Percentiles rank a stretch among this genome's conserved stretches.
phyloP scores from a whole-genome alignment of 1,140 invertebrate species.

The Cydia strobilella region DNA sequence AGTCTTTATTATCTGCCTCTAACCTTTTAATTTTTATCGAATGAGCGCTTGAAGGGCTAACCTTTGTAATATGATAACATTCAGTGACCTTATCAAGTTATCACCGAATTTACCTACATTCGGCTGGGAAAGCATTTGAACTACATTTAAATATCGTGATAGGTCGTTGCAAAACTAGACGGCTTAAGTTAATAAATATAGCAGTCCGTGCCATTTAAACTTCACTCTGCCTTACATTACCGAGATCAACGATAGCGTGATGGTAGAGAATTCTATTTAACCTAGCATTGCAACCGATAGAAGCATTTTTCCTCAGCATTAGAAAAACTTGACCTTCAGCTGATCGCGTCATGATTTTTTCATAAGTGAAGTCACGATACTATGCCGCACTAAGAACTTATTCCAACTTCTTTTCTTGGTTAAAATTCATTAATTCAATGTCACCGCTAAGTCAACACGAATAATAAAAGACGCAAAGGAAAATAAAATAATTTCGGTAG shows the following conservation, averaged over 20 bases:
- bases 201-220: neutral
- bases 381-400: neutral
- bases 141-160: slow-evolving; percentile 9
- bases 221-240: neutral
- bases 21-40: neutral
- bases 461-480: neutral
- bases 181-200: slow-evolving; percentile 3
- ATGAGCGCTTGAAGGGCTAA: neutral
- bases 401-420: neutral
- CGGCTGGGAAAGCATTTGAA: slow-evolving; percentile 5
- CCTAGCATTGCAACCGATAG: neutral
- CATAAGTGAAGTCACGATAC: slow-evolving; percentile 16
- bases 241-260: neutral
- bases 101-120: neutral
- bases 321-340: slow-evolving; percentile 20
- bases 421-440: slow-evolving; percentile 11
- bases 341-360: slow-evolving; percentile 9
- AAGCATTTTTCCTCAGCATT: slow-evolving; percentile 14
- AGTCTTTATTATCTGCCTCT: neutral
- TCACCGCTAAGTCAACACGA: neutral
- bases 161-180: slow-evolving; percentile 14
- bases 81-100: slow-evolving; percentile 6
- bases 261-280: neutral
- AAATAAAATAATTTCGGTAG: neutral
- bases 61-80: slow-evolving; percentile 7